A percentile compares a stretch with the other conserved stretches of the same genome.
Evolutionary conservation across 2,888 invertebrate species (phyloP).

Genomic region (Spatulosminthurus flaviceps): DNA sequence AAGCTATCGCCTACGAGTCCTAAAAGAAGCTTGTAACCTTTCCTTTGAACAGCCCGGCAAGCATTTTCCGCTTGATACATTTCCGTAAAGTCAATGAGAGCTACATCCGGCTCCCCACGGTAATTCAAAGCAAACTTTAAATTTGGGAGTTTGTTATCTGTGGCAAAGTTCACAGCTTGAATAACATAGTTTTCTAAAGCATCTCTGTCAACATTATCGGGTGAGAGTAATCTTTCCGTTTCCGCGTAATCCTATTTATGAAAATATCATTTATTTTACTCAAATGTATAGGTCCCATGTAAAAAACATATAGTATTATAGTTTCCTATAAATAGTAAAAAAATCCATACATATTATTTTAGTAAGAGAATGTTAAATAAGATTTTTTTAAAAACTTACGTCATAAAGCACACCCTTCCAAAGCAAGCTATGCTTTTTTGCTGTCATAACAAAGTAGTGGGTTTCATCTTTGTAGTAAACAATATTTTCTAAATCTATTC

Average conservation of each 20-base stretch:
- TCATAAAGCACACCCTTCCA: slow-evolving; percentile 68
- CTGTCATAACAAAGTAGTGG: slow-evolving; percentile 74
- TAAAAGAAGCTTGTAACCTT: slow-evolving; percentile 67
- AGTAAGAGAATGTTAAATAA: no score
- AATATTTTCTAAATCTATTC: slow-evolving; percentile 71
- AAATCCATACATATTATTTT: no score
- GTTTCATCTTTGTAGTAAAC: slow-evolving; percentile 73
- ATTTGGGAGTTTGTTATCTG: slow-evolving; percentile 64
- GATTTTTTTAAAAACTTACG: slow-evolving; percentile 63
- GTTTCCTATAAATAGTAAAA: no score
- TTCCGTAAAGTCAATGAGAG: slow-evolving; percentile 72
- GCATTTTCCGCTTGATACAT: slow-evolving; percentile 70
- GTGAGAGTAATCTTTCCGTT: slow-evolving; percentile 67
- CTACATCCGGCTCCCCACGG: slow-evolving; percentile 69
- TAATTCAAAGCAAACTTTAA: slow-evolving; percentile 70
- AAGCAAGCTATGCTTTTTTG: slow-evolving; percentile 69
- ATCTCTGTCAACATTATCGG: slow-evolving; percentile 69
- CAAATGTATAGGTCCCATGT: no score
- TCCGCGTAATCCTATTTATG: slow-evolving; percentile 68
- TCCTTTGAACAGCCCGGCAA: slow-evolving; percentile 67
- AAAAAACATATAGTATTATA: no score
- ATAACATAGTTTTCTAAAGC: slow-evolving; percentile 68
- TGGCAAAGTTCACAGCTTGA: slow-evolving; percentile 69
- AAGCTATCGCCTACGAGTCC: slow-evolving; percentile 70
- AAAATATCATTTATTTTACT: background rate